Conservation (phyloP, 2,797 vertebrate genomes). For the Danio aesculapii region DNA sequence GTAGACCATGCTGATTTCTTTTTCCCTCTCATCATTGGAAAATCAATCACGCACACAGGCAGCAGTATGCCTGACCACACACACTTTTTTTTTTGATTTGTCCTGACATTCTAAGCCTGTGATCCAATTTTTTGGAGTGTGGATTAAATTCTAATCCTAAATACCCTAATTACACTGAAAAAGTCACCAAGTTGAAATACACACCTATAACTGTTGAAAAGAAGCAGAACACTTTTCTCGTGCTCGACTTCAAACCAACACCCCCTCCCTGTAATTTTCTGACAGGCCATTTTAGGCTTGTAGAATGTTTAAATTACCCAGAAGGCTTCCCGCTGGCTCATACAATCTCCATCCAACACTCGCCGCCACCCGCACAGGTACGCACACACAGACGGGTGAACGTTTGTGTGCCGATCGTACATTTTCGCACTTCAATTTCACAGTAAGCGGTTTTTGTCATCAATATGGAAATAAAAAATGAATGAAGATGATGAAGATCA, state of each 20-base stretch:
- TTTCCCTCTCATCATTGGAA: slow-evolving; percentile 4
- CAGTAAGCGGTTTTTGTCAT: slow-evolving; percentile 48
- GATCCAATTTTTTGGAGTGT: background rate
- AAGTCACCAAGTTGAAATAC: slow-evolving; percentile 68
- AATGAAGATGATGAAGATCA: slow-evolving; percentile 40
- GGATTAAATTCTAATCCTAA: slow-evolving; percentile 83
- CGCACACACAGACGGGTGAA: background rate
- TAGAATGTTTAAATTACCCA: slow-evolving; percentile 41
- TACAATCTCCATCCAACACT: slow-evolving; percentile 36
- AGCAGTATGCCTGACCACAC: slow-evolving; percentile 14
- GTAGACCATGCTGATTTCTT: slow-evolving; percentile 2
- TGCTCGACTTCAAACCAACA: slow-evolving; percentile 14
- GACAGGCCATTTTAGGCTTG: slow-evolving; percentile 33
- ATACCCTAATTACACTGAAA: slow-evolving; percentile 71
- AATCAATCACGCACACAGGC: slow-evolving; percentile 1
- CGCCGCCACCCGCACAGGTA: background rate
- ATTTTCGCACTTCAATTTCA: slow-evolving; percentile 42
- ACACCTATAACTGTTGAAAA: slow-evolving; percentile 56
- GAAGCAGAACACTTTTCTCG: slow-evolving; percentile 18
- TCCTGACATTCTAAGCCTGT: background rate
- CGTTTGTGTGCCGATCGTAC: slow-evolving; percentile 6
- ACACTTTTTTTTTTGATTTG: slow-evolving; percentile 32
- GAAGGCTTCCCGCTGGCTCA: slow-evolving; percentile 42
- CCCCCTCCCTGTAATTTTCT: slow-evolving; percentile 6
- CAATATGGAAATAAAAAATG: slow-evolving; percentile 48